Percentiles rank a stretch among this genome's conserved stretches.
Evolutionary conservation across 2,797 vertebrate genomes (phyloP).

Genomic region (Botia kubotai): DNA sequence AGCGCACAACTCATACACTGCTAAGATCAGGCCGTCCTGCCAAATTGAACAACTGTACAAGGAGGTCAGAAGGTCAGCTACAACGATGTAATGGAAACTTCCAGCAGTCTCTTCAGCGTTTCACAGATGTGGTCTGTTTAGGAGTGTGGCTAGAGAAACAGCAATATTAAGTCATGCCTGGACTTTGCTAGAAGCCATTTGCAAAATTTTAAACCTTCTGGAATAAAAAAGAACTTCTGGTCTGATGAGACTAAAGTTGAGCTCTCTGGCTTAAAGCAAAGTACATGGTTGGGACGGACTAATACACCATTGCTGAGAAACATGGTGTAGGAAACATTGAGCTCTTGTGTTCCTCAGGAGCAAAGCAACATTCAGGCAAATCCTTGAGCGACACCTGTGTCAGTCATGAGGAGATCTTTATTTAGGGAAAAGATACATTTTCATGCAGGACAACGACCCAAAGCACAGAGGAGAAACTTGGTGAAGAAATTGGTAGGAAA

Average conservation of each 20-base stretch:
- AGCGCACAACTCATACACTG: neutral
- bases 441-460: no score
- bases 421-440: no score
- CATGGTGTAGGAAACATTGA: neutral
- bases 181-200: constrained; percentile 6
- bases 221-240: neutral
- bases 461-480: no score
- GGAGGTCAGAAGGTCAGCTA: neutral
- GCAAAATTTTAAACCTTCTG: neutral
- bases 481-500: no score
- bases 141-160: neutral
- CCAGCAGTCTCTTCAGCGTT: neutral
- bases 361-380: neutral
- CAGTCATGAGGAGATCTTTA: neutral
- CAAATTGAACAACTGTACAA: neutral
- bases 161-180: neutral
- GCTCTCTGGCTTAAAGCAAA: neutral
- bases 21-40: neutral
- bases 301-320: neutral
- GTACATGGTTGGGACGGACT: neutral
- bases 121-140: constrained; percentile 2
- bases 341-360: neutral
- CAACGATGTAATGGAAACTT: constrained; percentile 5
- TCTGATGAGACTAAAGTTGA: neutral
- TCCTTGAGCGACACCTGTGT: neutral